phyloP scores from a whole-genome alignment of 2,113 vertebrate species.

The Condylura cristata region DNA sequence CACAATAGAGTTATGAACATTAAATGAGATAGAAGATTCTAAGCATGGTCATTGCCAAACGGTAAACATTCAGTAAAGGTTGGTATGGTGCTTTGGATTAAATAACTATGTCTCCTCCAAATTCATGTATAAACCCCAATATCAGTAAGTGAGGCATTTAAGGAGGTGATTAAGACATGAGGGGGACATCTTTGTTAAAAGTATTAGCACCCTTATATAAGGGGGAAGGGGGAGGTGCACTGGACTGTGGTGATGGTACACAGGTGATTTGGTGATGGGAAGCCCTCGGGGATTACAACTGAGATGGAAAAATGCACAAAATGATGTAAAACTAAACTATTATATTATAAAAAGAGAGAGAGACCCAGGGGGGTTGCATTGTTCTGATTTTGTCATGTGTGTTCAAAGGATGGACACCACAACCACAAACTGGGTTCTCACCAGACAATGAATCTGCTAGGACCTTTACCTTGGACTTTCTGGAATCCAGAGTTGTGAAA shows the following conservation, averaged over 20 bases:
- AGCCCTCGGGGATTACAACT: too few species aligned
- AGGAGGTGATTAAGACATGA: neutral
- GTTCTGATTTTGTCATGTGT: neutral
- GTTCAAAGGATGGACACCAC: too few species aligned
- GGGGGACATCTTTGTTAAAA: neutral
- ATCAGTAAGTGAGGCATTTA: neutral
- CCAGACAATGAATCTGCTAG: neutral
- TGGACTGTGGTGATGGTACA: too few species aligned
- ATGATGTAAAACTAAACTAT: too few species aligned
- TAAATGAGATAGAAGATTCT: neutral
- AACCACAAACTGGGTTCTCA: neutral
- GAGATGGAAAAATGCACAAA: too few species aligned
- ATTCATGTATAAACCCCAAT: neutral
- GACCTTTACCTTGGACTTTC: neutral
- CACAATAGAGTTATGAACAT: neutral
- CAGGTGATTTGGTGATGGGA: too few species aligned
- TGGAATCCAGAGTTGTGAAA: neutral
- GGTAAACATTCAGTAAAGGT: neutral
- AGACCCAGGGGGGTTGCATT: neutral
- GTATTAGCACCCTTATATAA: neutral
- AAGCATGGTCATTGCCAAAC: neutral
- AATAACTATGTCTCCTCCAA: neutral
- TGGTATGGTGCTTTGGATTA: too few species aligned
- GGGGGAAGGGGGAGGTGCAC: too few species aligned
- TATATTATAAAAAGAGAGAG: too few species aligned